Evolutionary conservation across 2,888 invertebrate genomes (phyloP).

Genomic region (Capitulum mitella): DNA sequence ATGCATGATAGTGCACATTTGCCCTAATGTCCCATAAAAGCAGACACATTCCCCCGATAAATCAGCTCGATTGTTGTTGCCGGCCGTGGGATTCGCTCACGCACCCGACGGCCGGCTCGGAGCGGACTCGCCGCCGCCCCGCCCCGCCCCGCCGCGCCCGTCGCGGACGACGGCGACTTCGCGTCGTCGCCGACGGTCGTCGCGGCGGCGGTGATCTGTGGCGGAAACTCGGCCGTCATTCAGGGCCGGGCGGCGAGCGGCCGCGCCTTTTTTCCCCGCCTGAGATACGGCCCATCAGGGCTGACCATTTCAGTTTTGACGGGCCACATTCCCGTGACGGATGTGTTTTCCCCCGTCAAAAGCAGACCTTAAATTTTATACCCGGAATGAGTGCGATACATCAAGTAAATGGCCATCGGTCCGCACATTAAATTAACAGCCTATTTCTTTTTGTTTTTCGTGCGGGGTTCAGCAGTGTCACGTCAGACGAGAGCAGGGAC

Average conservation of each 20-base stretch:
- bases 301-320: slow-evolving; percentile 24
- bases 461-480: not conserved
- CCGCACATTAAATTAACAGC: slow-evolving; percentile 20
- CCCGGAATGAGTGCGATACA: slow-evolving; percentile 15
- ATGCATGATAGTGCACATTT: slow-evolving; percentile 9
- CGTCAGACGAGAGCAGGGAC: too few species aligned
- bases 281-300: not conserved
- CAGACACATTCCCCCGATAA: slow-evolving; percentile 4
- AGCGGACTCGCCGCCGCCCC: not conserved
- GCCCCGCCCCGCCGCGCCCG: not conserved
- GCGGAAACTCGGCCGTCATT: not conserved
- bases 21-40: slow-evolving; percentile 4
- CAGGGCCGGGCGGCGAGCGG: not conserved
- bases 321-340: not conserved
- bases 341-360: slow-evolving; percentile 24
- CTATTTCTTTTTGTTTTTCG: slow-evolving; percentile 15
- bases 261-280: not conserved
- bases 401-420: slow-evolving; percentile 1
- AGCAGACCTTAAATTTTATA: slow-evolving; percentile 18
- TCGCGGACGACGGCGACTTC: not conserved
- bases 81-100: not conserved
- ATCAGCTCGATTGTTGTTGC: not conserved
- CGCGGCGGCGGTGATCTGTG: not conserved
- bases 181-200: not conserved
- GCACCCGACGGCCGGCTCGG: not conserved